Base-by-base conservation (phyloP, 2,113 vertebrate species). In the Rostratula benghalensis region DNA sequence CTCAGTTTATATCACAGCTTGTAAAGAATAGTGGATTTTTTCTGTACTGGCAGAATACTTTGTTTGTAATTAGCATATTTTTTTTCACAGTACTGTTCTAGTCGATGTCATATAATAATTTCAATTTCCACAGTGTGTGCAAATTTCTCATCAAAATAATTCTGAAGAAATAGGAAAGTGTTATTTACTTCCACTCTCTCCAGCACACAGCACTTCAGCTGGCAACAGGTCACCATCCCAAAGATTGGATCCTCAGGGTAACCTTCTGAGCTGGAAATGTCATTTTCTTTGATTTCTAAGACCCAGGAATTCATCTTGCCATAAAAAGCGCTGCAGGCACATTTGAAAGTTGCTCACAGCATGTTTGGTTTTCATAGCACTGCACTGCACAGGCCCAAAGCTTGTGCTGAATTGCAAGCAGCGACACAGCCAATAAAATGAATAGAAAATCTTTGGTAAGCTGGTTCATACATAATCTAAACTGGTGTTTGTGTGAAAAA, bases 381-480 rank as follows among this genome's bases (percentile, higher is more conserved):
- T 78, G 65, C 25, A 41, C 6, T 79, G 63, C 27, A 43, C 8
- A 85, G 39, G 15, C 50, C 20, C 33, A 69, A 73, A 85, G 30
- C 30, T 73, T 76, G 20, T 61, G 77, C 37, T 79, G 45, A 69
- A 68, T 25, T 10, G 3, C 37, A 89, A 59, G 31, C 35, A 74
- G 54, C 43, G 79, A 22, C 30, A 61, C 27, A 4, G 46, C 20
- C 28, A 76, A 31, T 69, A 50, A 71, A 91, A 90, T 57, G 1
- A 86, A 88, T 18, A 56, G 21, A 60, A 94, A 79, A 71, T 68
- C 16, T 54, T 69, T 64, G 21, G 17, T 74, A 56, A 65, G 10
- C 6, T 51, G 35, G 22, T 54, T 90, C 13, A 69, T 37, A 76
- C 0, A 0, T 51, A 35, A 45, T 45, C 5, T 69, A 65, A 54